Evolutionary conservation across 2,113 vertebrate species (phyloP), one percentile per base, ranked within the genome.

Genomic region (Pycnonotus jocosus): DNA sequence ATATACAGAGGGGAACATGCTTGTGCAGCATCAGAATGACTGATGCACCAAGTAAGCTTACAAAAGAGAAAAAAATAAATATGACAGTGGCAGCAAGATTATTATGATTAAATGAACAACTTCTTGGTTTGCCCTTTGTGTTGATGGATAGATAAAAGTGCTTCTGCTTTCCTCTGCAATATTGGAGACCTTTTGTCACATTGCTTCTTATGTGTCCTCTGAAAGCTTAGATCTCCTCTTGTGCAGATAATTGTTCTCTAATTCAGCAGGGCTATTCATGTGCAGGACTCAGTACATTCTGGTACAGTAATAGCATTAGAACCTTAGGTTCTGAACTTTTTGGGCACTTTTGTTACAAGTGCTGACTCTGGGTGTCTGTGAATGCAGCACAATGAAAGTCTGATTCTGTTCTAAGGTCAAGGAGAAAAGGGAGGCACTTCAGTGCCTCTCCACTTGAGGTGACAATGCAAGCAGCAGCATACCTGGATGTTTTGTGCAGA

Each of bases 1-100:
- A 66, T 20, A 10, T 5, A 37, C 33, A 62, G 70, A 91, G 66
- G 7, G 7, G 15, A 56, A 27, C 33, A 60, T 0, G 0, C 4
- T 18, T 30, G 10, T 23, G 61, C 38, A 73, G 22, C 60, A 51
- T 42, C 27, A 23, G 47, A 64, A 16, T 11, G 13, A 69, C 11
- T 44, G 30, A 73, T 25, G 23, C 3, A 54, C 33, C 27, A 80
- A 69, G 45, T 21, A 37, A 56, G 6, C n/a, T 57, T 38, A 60
- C 20, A 30, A 69, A 86, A 51, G 23, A 58, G 71, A 42, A 66
- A 57, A 57, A 73, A 93, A 57, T 33, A 82, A 76, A 66, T n/a
- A 42, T 8, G 54, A 50, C 24, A 65, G 25, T 31, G 20, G 25
- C 17, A 88, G 64, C 21, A 80, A 65, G 72, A 60, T 48, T 80